Conservation (phyloP, 2,113 vertebrate genomes). For the Hippocampus mohnikei region DNA sequence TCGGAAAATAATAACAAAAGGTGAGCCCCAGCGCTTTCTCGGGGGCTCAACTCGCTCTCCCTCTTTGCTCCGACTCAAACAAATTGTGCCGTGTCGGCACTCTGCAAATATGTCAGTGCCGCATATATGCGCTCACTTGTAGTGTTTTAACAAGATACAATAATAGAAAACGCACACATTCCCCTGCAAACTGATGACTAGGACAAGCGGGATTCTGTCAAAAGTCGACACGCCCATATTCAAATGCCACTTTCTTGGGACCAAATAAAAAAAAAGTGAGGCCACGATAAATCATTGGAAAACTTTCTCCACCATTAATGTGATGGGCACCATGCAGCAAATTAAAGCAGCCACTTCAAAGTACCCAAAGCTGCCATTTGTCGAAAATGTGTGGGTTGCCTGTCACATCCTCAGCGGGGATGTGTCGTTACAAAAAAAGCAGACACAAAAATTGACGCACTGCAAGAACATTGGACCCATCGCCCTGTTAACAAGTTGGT, state of each 20-base stretch:
- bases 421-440: constrained; percentile 13
- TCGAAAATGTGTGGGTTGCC: constrained; percentile 16
- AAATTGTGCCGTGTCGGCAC: not conserved
- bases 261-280: no score
- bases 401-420: constrained; percentile 18
- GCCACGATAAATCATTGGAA: no score
- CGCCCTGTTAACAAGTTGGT: constrained; percentile 34
- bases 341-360: constrained; percentile 14
- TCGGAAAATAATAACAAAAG: not conserved
- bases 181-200: not conserved
- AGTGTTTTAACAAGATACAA: not conserved
- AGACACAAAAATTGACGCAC: constrained; percentile 26
- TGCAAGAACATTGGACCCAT: constrained; percentile 27
- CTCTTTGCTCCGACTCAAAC: not conserved
- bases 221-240: not conserved
- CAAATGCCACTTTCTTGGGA: not conserved
- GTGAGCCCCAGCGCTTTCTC: not conserved
- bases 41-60: not conserved
- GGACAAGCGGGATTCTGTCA: not conserved
- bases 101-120: not conserved
- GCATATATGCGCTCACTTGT: not conserved
- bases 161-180: not conserved
- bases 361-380: constrained; percentile 16
- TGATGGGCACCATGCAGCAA: not conserved
- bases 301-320: not conserved